Conservation (phyloP, 2,888 invertebrate genomes). For the Polydrusus tereticollis region DNA sequence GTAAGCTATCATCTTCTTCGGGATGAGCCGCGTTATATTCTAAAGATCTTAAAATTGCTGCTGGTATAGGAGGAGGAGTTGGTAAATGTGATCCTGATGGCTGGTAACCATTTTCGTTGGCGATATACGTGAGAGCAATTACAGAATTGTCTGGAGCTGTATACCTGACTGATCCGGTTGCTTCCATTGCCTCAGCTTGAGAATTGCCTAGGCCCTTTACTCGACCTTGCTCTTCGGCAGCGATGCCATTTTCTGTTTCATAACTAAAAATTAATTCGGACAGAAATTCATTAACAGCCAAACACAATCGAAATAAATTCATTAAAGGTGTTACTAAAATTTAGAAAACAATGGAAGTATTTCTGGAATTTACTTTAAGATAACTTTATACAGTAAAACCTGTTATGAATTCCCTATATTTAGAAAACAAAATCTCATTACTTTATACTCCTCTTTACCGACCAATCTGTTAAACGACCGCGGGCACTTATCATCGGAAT, state of each 20-base stretch:
- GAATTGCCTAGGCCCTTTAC: conserved; percentile 48
- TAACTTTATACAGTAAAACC: too few species aligned
- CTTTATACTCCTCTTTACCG: too few species aligned
- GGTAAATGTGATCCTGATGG: conserved; percentile 67
- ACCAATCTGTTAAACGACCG: too few species aligned
- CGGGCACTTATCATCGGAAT: too few species aligned
- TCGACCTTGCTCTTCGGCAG: conserved; percentile 71
- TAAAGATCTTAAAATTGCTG: conserved; percentile 75
- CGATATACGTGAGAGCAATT: conserved; percentile 66
- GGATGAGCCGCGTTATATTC: conserved; percentile 77
- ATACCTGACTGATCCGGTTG: conserved; percentile 77
- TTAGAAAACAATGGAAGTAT: too few species aligned
- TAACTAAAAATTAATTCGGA: conserved; percentile 40
- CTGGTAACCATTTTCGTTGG: conserved; percentile 69
- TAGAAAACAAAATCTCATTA: too few species aligned
- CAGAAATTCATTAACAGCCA: too few species aligned
- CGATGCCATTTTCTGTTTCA: conserved; percentile 75
- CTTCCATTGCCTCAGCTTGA: conserved; percentile 51
- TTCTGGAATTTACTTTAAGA: too few species aligned
- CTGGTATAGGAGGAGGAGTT: conserved; percentile 78
- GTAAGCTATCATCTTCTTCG: conserved; percentile 63
- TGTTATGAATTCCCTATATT: too few species aligned
- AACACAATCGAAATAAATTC: too few species aligned
- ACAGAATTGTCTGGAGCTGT: conserved; percentile 75
- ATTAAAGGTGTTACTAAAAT: too few species aligned